These are phyloP conservation scores for Megathymus violae DNA, from an alignment of 1,140 invertebrate species.

Conservation along the genomic window DNA sequence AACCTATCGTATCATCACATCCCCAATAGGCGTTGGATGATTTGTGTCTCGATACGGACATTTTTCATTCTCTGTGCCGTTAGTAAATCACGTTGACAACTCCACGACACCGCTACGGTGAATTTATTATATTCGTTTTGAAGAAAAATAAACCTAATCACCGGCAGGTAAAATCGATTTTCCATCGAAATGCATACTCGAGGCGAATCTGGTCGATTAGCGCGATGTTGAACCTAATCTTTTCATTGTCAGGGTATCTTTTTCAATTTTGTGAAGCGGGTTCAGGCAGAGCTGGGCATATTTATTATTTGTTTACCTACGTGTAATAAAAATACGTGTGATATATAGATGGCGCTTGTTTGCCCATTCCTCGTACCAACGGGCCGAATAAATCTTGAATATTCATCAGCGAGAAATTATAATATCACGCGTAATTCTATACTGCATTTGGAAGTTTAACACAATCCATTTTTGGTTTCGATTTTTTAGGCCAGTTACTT, in stretches of 20 bases:
- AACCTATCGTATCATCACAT: slow-evolving; percentile 47
- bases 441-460: too few species aligned
- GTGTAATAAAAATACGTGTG: slow-evolving; percentile 43
- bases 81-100: slow-evolving; percentile 64
- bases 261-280: slow-evolving; percentile 37
- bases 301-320: slow-evolving; percentile 52
- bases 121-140: slow-evolving; percentile 22
- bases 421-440: too few species aligned
- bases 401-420: too few species aligned
- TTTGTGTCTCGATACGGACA: slow-evolving; percentile 54
- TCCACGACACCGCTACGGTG: slow-evolving; percentile 45
- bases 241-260: slow-evolving; percentile 31
- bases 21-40: slow-evolving; percentile 57
- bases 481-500: too few species aligned
- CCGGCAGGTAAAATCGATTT: slow-evolving; percentile 1
- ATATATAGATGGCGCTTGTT: slow-evolving; percentile 38
- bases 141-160: slow-evolving; percentile 27
- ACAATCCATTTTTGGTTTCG: too few species aligned
- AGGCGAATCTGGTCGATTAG: slow-evolving; percentile 40
- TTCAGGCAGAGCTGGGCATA: slow-evolving; percentile 34
- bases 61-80: slow-evolving; percentile 61
- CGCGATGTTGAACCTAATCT: slow-evolving; percentile 44
- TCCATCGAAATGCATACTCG: slow-evolving; percentile 4
- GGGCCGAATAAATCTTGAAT: background rate
- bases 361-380: slow-evolving; percentile 30